A percentile compares a stretch with the other conserved stretches of the same genome.
phyloP scores from a whole-genome alignment of 2,113 vertebrate genomes.

The Camelus dromedarius region DNA sequence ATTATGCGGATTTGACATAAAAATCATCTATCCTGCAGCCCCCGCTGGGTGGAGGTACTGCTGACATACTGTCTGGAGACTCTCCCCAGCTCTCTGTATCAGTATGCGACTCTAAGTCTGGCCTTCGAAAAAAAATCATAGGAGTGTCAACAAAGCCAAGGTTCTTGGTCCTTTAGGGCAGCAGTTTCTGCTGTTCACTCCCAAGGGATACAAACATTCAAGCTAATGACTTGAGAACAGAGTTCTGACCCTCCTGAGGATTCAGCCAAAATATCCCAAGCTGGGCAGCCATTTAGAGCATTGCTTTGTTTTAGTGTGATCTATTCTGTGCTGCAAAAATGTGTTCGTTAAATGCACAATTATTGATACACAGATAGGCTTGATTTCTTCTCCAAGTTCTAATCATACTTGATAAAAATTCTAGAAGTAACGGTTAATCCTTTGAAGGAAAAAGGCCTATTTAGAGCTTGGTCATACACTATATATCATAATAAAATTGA shows the following conservation, averaged over 20 bases:
- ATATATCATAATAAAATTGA: neutral
- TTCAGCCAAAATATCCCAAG: neutral
- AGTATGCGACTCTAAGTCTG: neutral
- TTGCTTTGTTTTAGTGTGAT: neutral
- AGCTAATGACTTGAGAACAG: neutral
- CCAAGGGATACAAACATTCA: neutral
- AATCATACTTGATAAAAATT: neutral
- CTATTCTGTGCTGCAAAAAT: neutral
- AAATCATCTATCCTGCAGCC: neutral
- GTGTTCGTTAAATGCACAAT: neutral
- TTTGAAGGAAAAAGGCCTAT: neutral
- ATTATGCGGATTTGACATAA: neutral
- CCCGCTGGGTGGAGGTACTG: neutral
- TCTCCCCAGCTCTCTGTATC: neutral
- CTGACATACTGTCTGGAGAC: neutral
- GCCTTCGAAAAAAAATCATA: neutral
- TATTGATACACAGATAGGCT: neutral
- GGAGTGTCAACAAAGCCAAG: neutral
- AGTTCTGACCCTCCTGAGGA: neutral
- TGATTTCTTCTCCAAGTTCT: neutral
- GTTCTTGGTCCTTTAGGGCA: neutral
- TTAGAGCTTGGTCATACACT: neutral
- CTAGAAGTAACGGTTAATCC: neutral
- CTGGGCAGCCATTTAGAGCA: neutral
- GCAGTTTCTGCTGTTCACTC: neutral